These are phyloP conservation scores for Sesia bembeciformis DNA, from an alignment of 2,888 invertebrate genomes.

Conservation along the genomic window DNA sequence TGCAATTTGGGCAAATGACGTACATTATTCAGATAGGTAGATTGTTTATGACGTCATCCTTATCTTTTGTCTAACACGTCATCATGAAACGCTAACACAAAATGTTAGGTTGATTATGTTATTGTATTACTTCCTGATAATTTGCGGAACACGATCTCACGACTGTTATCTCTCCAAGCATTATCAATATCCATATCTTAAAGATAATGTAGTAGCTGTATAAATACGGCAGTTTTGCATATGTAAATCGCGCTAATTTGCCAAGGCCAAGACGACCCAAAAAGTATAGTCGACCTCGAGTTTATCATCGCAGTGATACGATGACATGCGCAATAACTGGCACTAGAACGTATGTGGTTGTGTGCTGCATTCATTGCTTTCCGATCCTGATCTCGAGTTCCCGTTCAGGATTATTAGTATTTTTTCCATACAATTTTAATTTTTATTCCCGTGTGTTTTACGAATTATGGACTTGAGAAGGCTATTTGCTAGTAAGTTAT, in stretches of 20 bases:
- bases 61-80: too few species aligned
- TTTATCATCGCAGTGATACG: conserved; percentile 61
- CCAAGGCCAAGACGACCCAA: conserved; percentile 65
- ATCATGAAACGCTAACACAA: too few species aligned
- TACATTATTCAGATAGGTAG: too few species aligned
- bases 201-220: conserved; percentile 21
- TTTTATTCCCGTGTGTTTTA: too few species aligned
- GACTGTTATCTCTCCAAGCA: neutral
- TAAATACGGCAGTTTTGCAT: conserved; percentile 33
- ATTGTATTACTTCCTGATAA: neutral
- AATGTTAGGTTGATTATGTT: too few species aligned
- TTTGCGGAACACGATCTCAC: neutral
- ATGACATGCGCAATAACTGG: conserved; percentile 52
- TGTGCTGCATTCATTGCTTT: neutral
- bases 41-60: too few species aligned
- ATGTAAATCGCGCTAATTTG: conserved; percentile 65
- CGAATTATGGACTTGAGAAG: too few species aligned
- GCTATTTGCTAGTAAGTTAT: too few species aligned
- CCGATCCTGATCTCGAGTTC: neutral
- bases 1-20: too few species aligned
- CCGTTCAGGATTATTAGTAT: too few species aligned
- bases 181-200: neutral
- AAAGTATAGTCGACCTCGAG: conserved; percentile 57
- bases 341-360: conserved; percentile 9
- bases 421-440: too few species aligned